Evolutionary conservation across 2,888 invertebrate species (phyloP).

Genomic region (Allygus modestus): DNA sequence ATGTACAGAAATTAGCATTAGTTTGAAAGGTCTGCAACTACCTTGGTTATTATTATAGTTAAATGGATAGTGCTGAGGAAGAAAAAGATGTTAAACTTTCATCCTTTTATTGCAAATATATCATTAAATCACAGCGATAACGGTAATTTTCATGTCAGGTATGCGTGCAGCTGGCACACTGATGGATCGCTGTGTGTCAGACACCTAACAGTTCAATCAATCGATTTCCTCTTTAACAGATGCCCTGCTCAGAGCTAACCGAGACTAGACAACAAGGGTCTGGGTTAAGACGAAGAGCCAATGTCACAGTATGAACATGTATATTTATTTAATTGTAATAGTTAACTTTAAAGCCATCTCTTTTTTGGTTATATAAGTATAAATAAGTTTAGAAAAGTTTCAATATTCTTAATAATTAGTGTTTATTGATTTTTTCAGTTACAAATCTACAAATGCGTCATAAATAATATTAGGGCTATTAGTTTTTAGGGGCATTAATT

Average conservation of each 20-base stretch:
- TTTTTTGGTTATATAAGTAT: too few relatives aligned
- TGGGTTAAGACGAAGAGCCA: too few relatives aligned
- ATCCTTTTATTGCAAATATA: neutral
- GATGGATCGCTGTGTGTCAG: constrained; percentile 25
- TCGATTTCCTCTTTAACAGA: neutral
- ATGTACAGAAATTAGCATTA: too few relatives aligned
- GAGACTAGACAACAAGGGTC: neutral
- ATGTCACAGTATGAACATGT: too few relatives aligned
- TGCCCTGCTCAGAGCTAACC: neutral
- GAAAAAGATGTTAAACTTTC: too few relatives aligned
- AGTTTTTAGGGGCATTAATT: too few relatives aligned
- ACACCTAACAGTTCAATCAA: constrained; percentile 26
- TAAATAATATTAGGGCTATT: too few relatives aligned
- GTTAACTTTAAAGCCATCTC: neutral
- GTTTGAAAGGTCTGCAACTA: too few relatives aligned
- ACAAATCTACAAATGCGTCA: neutral
- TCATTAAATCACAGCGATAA: neutral
- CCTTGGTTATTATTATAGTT: too few relatives aligned
- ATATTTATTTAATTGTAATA: too few relatives aligned
- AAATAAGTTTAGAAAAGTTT: too few relatives aligned
- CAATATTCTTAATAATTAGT: neutral
- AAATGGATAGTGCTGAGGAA: too few relatives aligned
- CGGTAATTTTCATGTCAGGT: constrained; percentile 3
- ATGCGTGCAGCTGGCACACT: constrained; percentile 8
- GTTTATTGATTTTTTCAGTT: neutral